Conservation (phyloP, 1,140 invertebrate genomes). For the Pygmarrhopalites habei region DNA sequence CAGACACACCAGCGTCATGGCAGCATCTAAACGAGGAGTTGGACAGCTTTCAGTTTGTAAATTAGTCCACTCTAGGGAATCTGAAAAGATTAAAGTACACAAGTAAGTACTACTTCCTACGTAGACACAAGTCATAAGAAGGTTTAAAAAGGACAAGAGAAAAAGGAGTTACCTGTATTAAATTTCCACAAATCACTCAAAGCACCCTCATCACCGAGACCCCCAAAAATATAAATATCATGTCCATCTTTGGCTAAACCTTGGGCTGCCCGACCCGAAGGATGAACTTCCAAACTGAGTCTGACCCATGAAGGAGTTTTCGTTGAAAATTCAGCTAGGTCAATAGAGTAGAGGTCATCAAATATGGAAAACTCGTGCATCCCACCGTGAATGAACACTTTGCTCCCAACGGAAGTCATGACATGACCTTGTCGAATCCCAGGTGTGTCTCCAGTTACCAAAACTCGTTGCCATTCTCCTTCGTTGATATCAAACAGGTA, state of each 20-base stretch:
- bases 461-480: background rate
- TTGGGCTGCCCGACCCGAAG: slow-evolving; percentile 15
- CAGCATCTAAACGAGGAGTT: slow-evolving; percentile 3
- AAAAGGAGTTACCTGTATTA: slow-evolving; percentile 5
- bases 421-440: slow-evolving; percentile 4
- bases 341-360: slow-evolving; percentile 10
- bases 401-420: too few relatives aligned
- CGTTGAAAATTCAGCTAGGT: background rate
- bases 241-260: background rate
- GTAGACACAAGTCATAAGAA: too few relatives aligned
- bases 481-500: slow-evolving; percentile 1
- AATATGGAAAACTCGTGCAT: slow-evolving; percentile 10
- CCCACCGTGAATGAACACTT: slow-evolving; percentile 13
- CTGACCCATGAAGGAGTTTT: slow-evolving; percentile 1
- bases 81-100: background rate
- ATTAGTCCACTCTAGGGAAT: slow-evolving; percentile 4
- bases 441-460: background rate
- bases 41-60: background rate
- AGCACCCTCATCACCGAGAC: slow-evolving; percentile 17
- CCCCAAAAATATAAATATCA: slow-evolving; percentile 21
- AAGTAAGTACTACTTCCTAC: too few relatives aligned
- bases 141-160: too few relatives aligned
- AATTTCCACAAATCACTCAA: slow-evolving; percentile 19
- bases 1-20: background rate
- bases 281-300: slow-evolving; percentile 1